A percentile compares a stretch with the other conserved stretches of the same genome.
These are phyloP conservation scores for Malurus cyaneus DNA, from an alignment of 2,113 vertebrate species.

Conservation along the genomic window DNA sequence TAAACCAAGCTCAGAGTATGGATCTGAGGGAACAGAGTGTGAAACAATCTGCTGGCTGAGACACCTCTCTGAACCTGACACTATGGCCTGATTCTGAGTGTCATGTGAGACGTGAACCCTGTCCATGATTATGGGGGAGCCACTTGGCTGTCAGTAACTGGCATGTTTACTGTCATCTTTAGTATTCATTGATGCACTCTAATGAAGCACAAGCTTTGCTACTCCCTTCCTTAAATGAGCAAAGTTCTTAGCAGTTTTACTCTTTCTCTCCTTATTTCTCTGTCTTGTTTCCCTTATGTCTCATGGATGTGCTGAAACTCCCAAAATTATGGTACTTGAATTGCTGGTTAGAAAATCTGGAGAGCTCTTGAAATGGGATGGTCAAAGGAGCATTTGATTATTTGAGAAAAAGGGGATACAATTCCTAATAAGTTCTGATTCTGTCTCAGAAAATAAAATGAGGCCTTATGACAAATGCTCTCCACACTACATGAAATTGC, in stretches of 20 bases:
- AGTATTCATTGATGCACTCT: neutral
- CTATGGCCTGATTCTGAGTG: neutral
- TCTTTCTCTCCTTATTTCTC: neutral
- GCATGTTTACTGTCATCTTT: neutral
- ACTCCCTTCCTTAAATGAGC: neutral
- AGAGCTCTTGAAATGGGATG: neutral
- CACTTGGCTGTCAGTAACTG: neutral
- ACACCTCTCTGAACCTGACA: neutral
- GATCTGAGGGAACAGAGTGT: neutral
- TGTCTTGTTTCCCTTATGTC: neutral
- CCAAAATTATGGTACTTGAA: neutral
- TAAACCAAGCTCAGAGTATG: neutral
- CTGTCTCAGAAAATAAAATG: neutral
- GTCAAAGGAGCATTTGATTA: neutral
- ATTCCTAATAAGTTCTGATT: neutral
- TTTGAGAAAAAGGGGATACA: neutral
- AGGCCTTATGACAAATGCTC: neutral
- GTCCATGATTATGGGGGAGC: neutral
- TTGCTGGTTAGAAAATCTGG: neutral
- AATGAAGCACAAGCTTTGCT: neutral
- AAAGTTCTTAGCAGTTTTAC: neutral
- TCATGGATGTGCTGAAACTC: neutral
- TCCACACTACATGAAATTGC: neutral
- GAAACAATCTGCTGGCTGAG: neutral
- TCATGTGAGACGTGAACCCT: neutral